Percentiles rank a stretch among this genome's conserved stretches.
Conservation (phyloP, 2,797 vertebrate species). For the Coregonus ussuriensis region DNA sequence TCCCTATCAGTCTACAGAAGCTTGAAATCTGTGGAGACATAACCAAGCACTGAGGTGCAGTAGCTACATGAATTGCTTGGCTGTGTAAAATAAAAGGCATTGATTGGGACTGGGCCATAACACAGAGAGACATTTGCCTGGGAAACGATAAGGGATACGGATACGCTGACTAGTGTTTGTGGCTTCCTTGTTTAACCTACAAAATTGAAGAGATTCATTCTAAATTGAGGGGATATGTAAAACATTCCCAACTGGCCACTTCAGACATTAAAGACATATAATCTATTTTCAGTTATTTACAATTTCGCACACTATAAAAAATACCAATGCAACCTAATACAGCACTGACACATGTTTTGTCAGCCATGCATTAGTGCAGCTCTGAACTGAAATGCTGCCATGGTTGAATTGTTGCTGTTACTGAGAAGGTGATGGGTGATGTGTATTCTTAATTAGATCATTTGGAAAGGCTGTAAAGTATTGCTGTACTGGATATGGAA, state of each 20-base stretch:
- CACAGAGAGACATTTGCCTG: slow-evolving; percentile 42
- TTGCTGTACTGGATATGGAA: slow-evolving; percentile 23
- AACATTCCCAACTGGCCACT: background rate
- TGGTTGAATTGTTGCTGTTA: slow-evolving; percentile 30
- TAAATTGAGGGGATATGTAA: background rate
- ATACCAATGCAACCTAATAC: background rate
- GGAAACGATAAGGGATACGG: slow-evolving; percentile 36
- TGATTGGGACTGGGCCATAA: slow-evolving; percentile 41
- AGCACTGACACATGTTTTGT: background rate
- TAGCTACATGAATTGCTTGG: slow-evolving; percentile 31
- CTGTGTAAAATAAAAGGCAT: slow-evolving; percentile 34
- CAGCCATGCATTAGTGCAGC: background rate
- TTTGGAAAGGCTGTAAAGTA: slow-evolving; percentile 36
- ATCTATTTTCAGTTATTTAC: background rate
- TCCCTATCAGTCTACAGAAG: background rate
- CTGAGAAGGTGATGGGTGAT: slow-evolving; percentile 31
- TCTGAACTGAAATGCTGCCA: slow-evolving; percentile 5
- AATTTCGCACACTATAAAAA: background rate
- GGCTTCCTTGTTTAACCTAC: background rate
- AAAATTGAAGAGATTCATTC: background rate
- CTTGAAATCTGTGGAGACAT: background rate
- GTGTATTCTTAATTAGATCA: slow-evolving; percentile 41
- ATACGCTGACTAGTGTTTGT: background rate
- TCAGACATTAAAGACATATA: background rate
- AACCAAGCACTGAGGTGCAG: background rate